A percentile compares a stretch with the other conserved stretches of the same genome.
These are phyloP conservation scores for Trematomus loennbergii DNA, from an alignment of 2,113 vertebrate genomes.

Conservation along the genomic window DNA sequence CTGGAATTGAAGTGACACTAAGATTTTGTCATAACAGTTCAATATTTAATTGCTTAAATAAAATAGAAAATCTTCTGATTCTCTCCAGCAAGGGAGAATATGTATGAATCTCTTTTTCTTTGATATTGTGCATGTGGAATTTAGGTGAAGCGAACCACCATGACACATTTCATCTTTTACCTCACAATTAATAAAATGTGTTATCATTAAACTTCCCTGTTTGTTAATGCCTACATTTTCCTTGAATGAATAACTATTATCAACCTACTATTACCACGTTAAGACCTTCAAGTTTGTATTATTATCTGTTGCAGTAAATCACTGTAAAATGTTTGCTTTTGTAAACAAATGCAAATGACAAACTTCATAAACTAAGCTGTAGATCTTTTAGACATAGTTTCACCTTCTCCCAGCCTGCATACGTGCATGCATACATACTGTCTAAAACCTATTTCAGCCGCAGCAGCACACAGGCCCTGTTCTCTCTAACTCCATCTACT, in stretches of 20 bases:
- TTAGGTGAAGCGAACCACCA: no score
- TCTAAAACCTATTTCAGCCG: slow-evolving; percentile 51
- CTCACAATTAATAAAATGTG: no score
- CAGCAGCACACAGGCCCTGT: slow-evolving; percentile 29
- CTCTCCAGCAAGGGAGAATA: no score
- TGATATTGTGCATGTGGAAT: no score
- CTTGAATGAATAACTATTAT: neutral
- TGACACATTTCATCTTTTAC: no score
- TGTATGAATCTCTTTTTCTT: no score
- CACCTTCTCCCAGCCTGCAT: neutral
- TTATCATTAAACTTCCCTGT: no score
- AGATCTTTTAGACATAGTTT: neutral
- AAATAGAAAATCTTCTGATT: no score
- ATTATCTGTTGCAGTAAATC: neutral
- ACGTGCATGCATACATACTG: slow-evolving; percentile 7
- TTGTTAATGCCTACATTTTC: no score
- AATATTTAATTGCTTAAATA: no score
- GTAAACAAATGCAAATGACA: neutral
- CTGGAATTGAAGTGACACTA: no score
- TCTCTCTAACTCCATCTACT: slow-evolving; percentile 22
- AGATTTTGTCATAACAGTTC: no score
- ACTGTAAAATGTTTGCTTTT: neutral
- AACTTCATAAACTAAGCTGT: neutral
- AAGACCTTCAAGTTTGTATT: neutral
- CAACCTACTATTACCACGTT: neutral